These are phyloP conservation scores for Cydia fagiglandana DNA, from an alignment of 1,140 invertebrate genomes.

Conservation along the genomic window DNA sequence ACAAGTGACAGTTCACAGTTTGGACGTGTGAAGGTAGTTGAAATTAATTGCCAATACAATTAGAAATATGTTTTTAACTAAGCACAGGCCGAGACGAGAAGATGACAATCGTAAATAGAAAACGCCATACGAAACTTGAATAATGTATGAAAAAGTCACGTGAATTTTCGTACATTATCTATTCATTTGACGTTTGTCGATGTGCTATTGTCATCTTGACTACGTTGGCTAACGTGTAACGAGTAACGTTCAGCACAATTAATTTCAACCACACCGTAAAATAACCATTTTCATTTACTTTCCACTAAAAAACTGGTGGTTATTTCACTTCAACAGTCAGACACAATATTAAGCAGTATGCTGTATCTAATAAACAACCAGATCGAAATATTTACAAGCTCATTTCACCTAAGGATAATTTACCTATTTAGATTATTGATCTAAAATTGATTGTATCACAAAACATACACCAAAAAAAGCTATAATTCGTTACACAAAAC, in stretches of 20 bases:
- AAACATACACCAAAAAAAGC: constrained; percentile 43
- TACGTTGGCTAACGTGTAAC: no score
- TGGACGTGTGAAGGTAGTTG: background rate
- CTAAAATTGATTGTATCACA: constrained; percentile 43
- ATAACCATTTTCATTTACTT: background rate
- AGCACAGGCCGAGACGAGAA: no score
- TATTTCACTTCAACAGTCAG: constrained; percentile 38
- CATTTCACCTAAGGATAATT: constrained; percentile 40
- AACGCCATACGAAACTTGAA: no score
- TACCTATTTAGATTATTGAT: constrained; percentile 37
- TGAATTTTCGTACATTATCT: no score
- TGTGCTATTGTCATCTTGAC: no score
- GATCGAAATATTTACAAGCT: constrained; percentile 62
- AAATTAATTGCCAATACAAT: background rate
- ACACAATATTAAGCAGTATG: constrained; percentile 55
- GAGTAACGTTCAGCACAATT: background rate
- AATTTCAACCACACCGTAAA: background rate
- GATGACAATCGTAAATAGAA: no score
- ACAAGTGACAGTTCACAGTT: constrained; percentile 14
- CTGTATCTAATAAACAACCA: constrained; percentile 67
- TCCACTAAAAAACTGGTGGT: constrained; percentile 27
- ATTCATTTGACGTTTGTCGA: no score
- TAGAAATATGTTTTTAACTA: background rate
- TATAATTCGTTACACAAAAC: constrained; percentile 45
- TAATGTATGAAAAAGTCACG: no score